These are phyloP conservation scores for Encarsia formosa DNA, from an alignment of 2,888 invertebrate species.

Conservation along the genomic window DNA sequence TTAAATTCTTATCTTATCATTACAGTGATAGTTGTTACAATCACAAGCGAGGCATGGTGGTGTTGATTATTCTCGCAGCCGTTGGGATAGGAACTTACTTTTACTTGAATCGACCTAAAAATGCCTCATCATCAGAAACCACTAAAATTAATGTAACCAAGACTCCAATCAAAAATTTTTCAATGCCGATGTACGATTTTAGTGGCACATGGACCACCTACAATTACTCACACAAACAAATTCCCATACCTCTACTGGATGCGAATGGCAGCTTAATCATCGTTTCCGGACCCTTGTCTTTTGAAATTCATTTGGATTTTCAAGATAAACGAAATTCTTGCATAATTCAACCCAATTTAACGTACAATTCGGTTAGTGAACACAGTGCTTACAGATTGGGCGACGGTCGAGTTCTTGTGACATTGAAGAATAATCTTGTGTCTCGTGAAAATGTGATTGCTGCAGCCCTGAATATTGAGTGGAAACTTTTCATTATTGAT, in stretches of 20 bases:
- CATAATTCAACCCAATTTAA: neutral
- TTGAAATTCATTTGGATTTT: neutral
- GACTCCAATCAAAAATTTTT: too few relatives aligned
- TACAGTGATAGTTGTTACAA: too few relatives aligned
- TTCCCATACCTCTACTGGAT: neutral
- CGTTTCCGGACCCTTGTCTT: neutral
- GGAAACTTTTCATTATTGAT: neutral
- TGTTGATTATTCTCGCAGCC: too few relatives aligned
- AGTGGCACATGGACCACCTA: neutral
- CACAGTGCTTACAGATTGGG: neutral
- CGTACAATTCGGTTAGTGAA: neutral
- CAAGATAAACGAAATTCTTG: neutral
- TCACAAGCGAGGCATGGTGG: too few relatives aligned
- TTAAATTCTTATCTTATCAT: too few relatives aligned
- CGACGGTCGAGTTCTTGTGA: neutral
- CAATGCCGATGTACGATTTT: neutral
- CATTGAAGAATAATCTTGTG: neutral
- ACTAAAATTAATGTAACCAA: too few relatives aligned
- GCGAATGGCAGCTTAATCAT: neutral
- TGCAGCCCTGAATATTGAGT: neutral
- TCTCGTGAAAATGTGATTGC: neutral
- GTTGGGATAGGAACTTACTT: too few relatives aligned
- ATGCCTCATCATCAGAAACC: too few relatives aligned
- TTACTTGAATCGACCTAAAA: too few relatives aligned
- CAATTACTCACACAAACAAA: neutral